phyloP scores from a whole-genome alignment of 2,888 invertebrate genomes.

The Urechis unicinctus region DNA sequence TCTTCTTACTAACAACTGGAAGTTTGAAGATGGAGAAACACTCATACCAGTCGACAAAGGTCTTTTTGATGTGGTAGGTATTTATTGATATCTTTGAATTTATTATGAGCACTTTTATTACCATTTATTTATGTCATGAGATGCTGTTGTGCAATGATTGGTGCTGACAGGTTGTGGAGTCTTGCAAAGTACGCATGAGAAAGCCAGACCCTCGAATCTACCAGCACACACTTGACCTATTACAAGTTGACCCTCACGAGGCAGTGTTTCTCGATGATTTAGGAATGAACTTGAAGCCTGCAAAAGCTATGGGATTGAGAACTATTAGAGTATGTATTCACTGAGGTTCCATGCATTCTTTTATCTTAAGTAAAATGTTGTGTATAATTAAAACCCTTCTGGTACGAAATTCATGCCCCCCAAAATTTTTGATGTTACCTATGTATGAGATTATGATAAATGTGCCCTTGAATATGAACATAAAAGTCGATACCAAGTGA shows the following conservation, averaged over 20 bases:
- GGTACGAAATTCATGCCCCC: no score
- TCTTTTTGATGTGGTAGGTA: conserved; percentile 45
- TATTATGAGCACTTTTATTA: not conserved
- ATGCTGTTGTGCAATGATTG: not conserved
- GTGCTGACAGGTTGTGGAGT: conserved; percentile 44
- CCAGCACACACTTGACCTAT: conserved; percentile 33
- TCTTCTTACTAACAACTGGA: conserved; percentile 53
- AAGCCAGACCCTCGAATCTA: conserved; percentile 51
- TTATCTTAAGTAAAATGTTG: no score
- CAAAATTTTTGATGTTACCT: no score
- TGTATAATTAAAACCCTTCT: no score
- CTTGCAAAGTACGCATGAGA: conserved; percentile 46
- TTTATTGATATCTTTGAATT: not conserved
- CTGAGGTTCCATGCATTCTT: conserved; percentile 1
- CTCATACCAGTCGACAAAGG: conserved; percentile 27
- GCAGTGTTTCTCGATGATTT: conserved; percentile 51
- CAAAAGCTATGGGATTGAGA: conserved; percentile 43
- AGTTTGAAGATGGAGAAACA: conserved; percentile 3
- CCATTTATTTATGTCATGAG: not conserved
- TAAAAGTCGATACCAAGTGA: no score
- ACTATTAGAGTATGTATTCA: conserved; percentile 46
- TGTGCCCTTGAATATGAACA: no score
- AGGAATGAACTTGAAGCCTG: conserved; percentile 49
- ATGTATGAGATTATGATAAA: no score
- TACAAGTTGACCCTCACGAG: conserved; percentile 33